Conservation (phyloP, 2,113 vertebrate species). For the Acinonyx jubatus region DNA sequence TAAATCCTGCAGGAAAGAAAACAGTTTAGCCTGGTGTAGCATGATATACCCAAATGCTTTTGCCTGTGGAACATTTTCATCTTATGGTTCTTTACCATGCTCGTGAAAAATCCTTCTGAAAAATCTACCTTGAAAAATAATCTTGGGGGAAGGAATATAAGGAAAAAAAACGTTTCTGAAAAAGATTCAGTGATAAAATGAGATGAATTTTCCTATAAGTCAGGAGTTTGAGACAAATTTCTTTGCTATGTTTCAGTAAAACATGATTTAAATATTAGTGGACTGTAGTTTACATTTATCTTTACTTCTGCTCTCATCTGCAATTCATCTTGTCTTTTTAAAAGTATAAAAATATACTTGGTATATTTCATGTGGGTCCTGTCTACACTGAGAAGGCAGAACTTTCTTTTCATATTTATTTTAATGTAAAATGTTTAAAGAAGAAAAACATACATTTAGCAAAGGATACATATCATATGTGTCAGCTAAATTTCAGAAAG, state of each 20-base stretch:
- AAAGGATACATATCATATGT: neutral
- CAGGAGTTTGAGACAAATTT: neutral
- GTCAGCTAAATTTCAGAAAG: neutral
- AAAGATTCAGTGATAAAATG: neutral
- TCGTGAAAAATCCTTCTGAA: neutral
- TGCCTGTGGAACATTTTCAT: neutral
- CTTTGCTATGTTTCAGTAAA: neutral
- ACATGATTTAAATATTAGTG: neutral
- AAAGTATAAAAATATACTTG: neutral
- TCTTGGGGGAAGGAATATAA: neutral
- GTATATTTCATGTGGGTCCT: neutral
- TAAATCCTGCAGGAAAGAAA: neutral
- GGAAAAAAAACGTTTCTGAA: neutral
- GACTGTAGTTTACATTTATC: neutral
- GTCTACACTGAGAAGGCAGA: neutral
- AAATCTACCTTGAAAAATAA: neutral
- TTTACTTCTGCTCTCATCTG: neutral
- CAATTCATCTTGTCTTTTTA: slow-evolving; percentile 45
- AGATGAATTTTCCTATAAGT: neutral
- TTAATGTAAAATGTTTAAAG: slow-evolving; percentile 45
- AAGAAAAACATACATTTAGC: neutral
- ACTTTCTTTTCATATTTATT: slow-evolving; percentile 1
- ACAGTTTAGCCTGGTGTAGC: neutral
- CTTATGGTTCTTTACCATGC: neutral
- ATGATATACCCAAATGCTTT: neutral